phyloP scores from a whole-genome alignment of 2,797 vertebrate species.

The Sebastes itinus region DNA sequence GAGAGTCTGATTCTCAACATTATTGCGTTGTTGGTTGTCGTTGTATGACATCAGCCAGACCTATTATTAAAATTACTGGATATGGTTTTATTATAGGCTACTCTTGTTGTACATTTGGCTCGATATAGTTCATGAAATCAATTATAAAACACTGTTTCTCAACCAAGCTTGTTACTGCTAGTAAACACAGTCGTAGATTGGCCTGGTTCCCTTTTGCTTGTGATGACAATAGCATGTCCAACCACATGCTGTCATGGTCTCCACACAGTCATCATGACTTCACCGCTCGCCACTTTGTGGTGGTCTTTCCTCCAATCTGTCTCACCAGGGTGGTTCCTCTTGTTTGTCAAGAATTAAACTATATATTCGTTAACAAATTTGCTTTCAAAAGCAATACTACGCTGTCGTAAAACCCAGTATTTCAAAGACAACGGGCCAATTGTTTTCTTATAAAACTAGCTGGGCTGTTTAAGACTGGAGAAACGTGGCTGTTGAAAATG shows the following conservation, averaged over 20 bases:
- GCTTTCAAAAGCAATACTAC: neutral
- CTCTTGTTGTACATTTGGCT: neutral
- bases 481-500: conserved; percentile 24
- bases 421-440: neutral
- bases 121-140: neutral
- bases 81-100: neutral
- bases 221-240: conserved; percentile 5
- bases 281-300: conserved; percentile 7
- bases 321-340: conserved; percentile 19
- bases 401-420: neutral
- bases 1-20: neutral
- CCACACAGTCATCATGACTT: conserved; percentile 19
- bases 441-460: conserved; percentile 29
- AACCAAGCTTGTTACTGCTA: neutral
- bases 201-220: conserved; percentile 3
- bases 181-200: neutral
- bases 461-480: conserved; percentile 13
- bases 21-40: neutral
- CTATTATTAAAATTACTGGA: neutral
- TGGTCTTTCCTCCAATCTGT: conserved; percentile 13
- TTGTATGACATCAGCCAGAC: neutral
- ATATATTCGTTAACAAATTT: neutral
- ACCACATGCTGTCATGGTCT: conserved; percentile 15
- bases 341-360: conserved; percentile 14
- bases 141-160: neutral